Evolutionary conservation across 2,113 vertebrate genomes (phyloP).

Genomic region (Callionymus lyra): DNA sequence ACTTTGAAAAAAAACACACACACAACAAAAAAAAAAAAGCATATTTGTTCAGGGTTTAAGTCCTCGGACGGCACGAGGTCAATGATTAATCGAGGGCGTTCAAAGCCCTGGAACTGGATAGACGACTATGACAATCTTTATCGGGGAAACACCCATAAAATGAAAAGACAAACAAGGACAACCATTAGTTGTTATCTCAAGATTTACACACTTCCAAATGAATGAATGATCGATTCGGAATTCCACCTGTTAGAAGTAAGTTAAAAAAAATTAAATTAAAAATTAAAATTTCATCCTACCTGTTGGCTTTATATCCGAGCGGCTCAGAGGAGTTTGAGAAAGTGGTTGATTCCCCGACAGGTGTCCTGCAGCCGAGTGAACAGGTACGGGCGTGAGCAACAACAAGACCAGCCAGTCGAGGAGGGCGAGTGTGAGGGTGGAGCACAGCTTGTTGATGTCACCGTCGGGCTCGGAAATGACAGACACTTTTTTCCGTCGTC

Average conservation of each 20-base stretch:
- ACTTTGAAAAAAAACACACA: conserved; percentile 7
- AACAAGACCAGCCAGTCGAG: conserved; percentile 61
- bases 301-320: conserved; percentile 5
- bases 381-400: conserved; percentile 50
- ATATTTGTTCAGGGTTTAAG: conserved; percentile 38
- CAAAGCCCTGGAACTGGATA: conserved; percentile 7
- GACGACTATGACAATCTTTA: conserved; percentile 7
- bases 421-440: conserved; percentile 43
- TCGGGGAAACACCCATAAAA: conserved; percentile 25
- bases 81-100: conserved; percentile 38
- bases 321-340: conserved; percentile 8
- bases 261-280: too few species aligned
- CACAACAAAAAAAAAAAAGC: conserved; percentile 7
- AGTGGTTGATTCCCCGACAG: conserved; percentile 37
- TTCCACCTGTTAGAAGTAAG: too few species aligned
- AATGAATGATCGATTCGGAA: too few species aligned
- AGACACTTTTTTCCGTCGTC: too few species aligned
- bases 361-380: conserved; percentile 35
- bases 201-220: too few species aligned
- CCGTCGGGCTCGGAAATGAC: neutral
- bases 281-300: conserved; percentile 21
- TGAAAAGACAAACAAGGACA: conserved; percentile 23
- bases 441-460: conserved; percentile 22
- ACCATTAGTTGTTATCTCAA: neutral
- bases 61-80: conserved; percentile 13